Percentiles rank a stretch among this genome's conserved stretches.
Conservation (phyloP, 2,113 vertebrate genomes). For the Brachypodius melanocephalos region DNA sequence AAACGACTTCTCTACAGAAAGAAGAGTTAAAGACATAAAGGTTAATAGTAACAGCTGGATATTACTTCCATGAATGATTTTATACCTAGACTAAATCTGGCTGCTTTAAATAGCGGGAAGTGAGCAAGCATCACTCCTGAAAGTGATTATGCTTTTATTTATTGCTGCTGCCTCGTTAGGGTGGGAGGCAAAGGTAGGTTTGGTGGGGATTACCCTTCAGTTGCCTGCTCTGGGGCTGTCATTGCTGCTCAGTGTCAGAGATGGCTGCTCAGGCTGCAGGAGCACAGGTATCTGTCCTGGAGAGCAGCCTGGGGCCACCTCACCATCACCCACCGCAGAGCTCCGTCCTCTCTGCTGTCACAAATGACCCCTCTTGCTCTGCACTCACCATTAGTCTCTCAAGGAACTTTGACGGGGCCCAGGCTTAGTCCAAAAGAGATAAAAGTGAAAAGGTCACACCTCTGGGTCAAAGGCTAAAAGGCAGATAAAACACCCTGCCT, state of each 20-base stretch:
- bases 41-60: background rate
- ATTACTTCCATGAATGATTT: background rate
- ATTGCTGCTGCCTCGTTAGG: background rate
- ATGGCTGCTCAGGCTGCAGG: fast-evolving
- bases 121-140: background rate
- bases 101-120: background rate
- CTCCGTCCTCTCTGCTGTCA: background rate
- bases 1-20: background rate
- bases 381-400: background rate
- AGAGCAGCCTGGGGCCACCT: background rate
- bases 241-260: background rate
- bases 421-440: constrained; percentile 36
- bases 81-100: background rate
- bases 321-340: background rate
- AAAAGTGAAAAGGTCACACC: constrained; percentile 58
- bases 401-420: constrained; percentile 1
- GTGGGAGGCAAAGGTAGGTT: background rate
- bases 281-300: background rate
- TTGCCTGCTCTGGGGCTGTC: background rate
- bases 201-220: background rate
- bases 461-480: constrained; percentile 63
- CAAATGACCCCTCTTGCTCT: background rate
- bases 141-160: background rate
- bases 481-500: constrained; percentile 45
- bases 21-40: background rate